Evolutionary conservation across 2,797 vertebrate genomes (phyloP).

Genomic region (Pogoniulus pusillus): DNA sequence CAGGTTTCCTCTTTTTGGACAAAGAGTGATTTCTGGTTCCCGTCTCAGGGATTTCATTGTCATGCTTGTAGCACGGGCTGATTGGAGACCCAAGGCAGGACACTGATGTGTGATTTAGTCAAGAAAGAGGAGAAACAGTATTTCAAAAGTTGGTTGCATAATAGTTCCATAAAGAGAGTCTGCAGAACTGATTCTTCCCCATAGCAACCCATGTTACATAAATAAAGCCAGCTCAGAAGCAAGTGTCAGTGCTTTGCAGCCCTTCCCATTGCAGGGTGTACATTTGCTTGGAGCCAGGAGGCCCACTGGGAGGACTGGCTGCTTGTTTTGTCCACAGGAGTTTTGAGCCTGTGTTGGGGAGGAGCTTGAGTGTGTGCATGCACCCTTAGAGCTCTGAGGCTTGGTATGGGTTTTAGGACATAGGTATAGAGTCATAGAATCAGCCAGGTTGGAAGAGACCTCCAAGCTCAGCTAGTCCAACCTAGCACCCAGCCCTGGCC

Average conservation of each 20-base stretch:
- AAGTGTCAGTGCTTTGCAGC: neutral
- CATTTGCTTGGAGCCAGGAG: neutral
- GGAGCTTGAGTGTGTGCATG: fast-evolving
- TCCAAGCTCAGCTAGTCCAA: too few relatives aligned
- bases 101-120: neutral
- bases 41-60: neutral
- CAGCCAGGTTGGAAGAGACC: too few relatives aligned
- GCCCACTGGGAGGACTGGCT: neutral
- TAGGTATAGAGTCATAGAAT: too few relatives aligned
- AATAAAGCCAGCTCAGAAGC: conserved; percentile 29
- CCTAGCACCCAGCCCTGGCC: too few relatives aligned
- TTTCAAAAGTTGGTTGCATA: neutral
- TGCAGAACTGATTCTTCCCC: conserved; percentile 18
- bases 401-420: neutral
- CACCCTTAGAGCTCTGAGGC: neutral
- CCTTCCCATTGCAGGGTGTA: neutral
- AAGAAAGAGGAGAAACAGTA: neutral
- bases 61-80: neutral
- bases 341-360: neutral
- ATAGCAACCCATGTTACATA: conserved; percentile 48
- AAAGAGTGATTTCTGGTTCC: neutral
- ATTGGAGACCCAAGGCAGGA: neutral
- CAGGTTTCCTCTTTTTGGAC: neutral
- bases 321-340: neutral
- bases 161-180: neutral